Percentiles rank a stretch among this genome's conserved stretches.
Evolutionary conservation across 2,797 vertebrate species (phyloP).

Genomic region (Myripristis jacobus): DNA sequence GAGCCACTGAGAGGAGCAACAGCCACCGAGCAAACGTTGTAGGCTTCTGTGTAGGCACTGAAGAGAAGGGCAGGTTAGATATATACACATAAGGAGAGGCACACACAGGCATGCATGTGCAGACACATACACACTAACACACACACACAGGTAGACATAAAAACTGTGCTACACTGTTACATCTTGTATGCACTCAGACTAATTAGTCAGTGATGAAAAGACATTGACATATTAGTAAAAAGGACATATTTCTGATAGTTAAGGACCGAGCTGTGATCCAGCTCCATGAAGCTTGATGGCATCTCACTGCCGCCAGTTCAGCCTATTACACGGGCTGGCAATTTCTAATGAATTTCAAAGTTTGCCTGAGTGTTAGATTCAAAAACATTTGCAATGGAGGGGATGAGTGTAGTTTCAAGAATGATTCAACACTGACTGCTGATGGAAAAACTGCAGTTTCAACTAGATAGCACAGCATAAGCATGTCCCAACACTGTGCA

Average conservation of each 20-base stretch:
- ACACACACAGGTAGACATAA: too few species aligned
- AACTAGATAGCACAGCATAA: not conserved
- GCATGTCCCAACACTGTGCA: too few species aligned
- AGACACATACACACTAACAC: too few species aligned
- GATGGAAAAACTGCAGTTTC: not conserved
- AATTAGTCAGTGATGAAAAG: too few species aligned
- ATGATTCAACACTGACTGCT: not conserved
- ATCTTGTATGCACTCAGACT: too few species aligned
- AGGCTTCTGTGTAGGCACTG: slow-evolving; percentile 93
- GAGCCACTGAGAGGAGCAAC: slow-evolving; percentile 39
- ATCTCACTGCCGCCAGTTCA: not conserved
- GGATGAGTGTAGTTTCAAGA: slow-evolving; percentile 6
- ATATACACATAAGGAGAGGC: not conserved
- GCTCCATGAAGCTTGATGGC: too few species aligned
- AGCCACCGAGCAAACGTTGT: slow-evolving; percentile 87
- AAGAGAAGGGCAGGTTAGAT: slow-evolving; percentile 2
- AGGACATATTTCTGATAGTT: too few species aligned
- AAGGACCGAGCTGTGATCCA: too few species aligned
- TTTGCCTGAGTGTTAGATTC: slow-evolving; percentile 6
- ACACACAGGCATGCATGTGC: too few species aligned
- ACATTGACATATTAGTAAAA: too few species aligned
- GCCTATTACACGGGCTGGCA: slow-evolving; percentile 8
- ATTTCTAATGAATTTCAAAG: slow-evolving; percentile 10
- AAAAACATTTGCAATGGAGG: not conserved
- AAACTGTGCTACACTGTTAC: too few species aligned